Base-by-base conservation (phyloP, 2,797 vertebrate genomes). In the Coregonus ussuriensis region DNA sequence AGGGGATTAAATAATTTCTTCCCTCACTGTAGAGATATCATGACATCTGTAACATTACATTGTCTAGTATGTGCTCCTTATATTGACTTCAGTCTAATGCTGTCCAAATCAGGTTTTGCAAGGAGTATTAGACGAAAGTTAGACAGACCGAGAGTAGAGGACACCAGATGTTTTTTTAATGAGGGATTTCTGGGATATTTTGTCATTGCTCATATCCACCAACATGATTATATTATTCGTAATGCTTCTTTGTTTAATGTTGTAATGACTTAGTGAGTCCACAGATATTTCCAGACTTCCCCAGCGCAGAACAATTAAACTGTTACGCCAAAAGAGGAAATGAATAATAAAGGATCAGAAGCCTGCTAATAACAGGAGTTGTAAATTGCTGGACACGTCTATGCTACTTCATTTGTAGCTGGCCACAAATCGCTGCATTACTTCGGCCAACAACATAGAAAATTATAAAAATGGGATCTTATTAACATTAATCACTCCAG, bases 401-500 rank as follows among this genome's bases (percentile, higher is more conserved):
- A 75, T 25, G 77, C 71, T 79, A 86, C 77, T 74, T 85, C 37
- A 89, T 87, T 88, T 85, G 71, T 81, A 83, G 81, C 79, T 86
- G 79, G 83, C 84, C 82, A 85, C 84, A 89, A 86, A 91, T 86
- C 82, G 82, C 88, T 83, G 87, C 87, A 81, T 80, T 65, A 81
- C 86, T 89, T 79, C 76, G 83, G 84, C 83, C 74, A 77, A 79
- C 63, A 86, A 83, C 81, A 91, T 81, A 84, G 85, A 85, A 90
- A 89, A 89, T 86, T 74, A 89, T 90, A 86, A 85, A 91, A 89
- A 84, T 77, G 33, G 69, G 78, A 79, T 84, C 6, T 56, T 87
- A 88, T 89, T 89, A 82, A 79, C 74, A 73, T 78, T 88, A 91
- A 93, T 88, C 78, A 81, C 15, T 90, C 86, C 87, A 88, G 80